Percentiles rank a stretch among this genome's conserved stretches.
Conservation (phyloP, 2,888 invertebrate genomes). For the Rotaria socialis region DNA sequence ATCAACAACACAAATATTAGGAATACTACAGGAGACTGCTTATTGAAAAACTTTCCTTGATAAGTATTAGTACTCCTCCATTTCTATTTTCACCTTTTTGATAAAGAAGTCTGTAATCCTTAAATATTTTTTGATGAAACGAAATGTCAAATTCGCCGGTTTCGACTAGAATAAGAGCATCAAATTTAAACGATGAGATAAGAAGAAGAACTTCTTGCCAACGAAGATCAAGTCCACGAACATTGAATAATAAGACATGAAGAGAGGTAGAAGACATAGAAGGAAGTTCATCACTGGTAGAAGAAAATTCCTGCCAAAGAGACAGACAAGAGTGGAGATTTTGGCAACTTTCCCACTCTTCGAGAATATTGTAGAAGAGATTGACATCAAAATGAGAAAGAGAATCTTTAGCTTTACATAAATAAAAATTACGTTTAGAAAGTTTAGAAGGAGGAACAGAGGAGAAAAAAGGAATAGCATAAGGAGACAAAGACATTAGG, state of each 20-base stretch:
- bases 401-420: no score
- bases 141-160: not conserved
- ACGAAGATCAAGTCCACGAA: not conserved
- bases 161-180: not conserved
- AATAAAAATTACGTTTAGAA: no score
- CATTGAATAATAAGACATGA: not conserved
- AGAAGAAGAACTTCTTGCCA: not conserved
- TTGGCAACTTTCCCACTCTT: not conserved
- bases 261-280: not conserved
- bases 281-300: no score
- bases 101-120: not conserved
- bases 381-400: no score
- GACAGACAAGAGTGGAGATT: not conserved
- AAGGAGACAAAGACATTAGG: no score
- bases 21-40: not conserved
- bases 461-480: no score
- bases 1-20: not conserved
- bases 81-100: not conserved
- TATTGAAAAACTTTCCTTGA: not conserved
- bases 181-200: not conserved
- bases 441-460: no score
- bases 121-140: not conserved
- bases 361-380: no score
- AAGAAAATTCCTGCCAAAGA: not conserved
- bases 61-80: not conserved